phyloP scores from a whole-genome alignment of 1,140 invertebrate species.

The Branchinecta lindahli region DNA sequence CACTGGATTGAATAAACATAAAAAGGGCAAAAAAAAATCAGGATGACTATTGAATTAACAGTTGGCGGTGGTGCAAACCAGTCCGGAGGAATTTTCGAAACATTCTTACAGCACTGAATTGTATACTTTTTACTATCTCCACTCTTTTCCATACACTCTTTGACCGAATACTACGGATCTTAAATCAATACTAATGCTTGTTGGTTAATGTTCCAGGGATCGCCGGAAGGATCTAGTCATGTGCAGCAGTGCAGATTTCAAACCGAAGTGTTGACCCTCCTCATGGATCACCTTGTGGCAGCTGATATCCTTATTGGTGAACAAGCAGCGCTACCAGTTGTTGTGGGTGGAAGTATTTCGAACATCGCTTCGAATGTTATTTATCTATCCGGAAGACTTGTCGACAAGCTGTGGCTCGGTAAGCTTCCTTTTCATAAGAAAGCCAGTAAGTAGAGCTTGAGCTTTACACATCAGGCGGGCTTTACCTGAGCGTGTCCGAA shows the following conservation, averaged over 20 bases:
- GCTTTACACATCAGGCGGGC: no score
- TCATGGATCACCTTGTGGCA: slow-evolving; percentile 86
- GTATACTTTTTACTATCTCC: no score
- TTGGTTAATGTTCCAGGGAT: slow-evolving; percentile 37
- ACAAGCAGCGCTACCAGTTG: slow-evolving; percentile 55
- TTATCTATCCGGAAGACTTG: slow-evolving; percentile 76
- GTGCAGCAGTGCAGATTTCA: slow-evolving; percentile 74
- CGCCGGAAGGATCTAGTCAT: slow-evolving; percentile 58
- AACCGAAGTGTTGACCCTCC: slow-evolving; percentile 72
- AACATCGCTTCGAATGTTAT: slow-evolving; percentile 80
- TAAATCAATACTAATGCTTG: no score
- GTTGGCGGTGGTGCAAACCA: no score
- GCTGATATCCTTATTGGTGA: slow-evolving; percentile 74
- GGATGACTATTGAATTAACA: no score
- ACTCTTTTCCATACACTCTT: no score
- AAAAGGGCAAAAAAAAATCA: no score
- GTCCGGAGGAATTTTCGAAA: no score
- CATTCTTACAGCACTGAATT: no score
- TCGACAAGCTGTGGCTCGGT: slow-evolving; percentile 96
- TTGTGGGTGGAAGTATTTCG: slow-evolving; percentile 50
- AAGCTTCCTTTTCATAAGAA: slow-evolving; percentile 19
- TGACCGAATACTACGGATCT: neutral
- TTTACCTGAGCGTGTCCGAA: no score
- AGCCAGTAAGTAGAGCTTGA: slow-evolving; percentile 19
- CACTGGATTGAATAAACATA: no score